Conservation (phyloP, 2,113 vertebrate genomes). For the Saguinus imperator region DNA sequence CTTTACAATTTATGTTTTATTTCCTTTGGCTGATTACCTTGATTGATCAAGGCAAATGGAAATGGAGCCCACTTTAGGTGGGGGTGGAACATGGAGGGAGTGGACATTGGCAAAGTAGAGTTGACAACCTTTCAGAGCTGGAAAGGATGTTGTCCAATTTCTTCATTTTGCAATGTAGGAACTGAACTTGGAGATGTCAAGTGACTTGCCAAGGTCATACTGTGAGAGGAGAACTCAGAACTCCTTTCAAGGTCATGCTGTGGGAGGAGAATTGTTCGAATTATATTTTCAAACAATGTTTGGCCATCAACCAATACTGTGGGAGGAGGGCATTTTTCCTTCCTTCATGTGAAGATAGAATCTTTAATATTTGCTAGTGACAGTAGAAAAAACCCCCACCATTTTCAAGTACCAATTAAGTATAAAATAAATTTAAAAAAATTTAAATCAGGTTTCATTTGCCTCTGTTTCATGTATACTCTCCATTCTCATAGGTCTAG, state of each 20-base stretch:
- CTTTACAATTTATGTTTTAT: conserved; percentile 46
- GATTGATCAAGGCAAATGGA: background rate
- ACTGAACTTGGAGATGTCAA: background rate
- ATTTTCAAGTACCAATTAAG: background rate
- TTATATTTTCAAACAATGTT: too few relatives aligned
- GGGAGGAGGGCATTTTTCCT: background rate
- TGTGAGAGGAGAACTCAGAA: background rate
- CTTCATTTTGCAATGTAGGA: conserved; percentile 2
- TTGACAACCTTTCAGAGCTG: background rate
- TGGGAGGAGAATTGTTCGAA: too few relatives aligned
- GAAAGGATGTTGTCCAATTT: background rate
- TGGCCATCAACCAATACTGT: too few relatives aligned
- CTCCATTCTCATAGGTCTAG: background rate
- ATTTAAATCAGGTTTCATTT: conserved; percentile 1
- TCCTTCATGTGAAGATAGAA: background rate
- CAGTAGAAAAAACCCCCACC: background rate
- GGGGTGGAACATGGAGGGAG: background rate
- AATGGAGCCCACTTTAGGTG: background rate
- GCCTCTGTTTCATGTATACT: background rate
- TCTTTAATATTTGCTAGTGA: background rate
- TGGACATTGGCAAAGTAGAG: background rate
- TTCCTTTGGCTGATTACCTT: conserved; percentile 18
- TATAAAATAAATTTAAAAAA: background rate
- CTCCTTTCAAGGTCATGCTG: too few relatives aligned
- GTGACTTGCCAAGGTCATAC: background rate